Base-by-base conservation (phyloP, 2,797 vertebrate species). In the Alfaro cultratus region DNA sequence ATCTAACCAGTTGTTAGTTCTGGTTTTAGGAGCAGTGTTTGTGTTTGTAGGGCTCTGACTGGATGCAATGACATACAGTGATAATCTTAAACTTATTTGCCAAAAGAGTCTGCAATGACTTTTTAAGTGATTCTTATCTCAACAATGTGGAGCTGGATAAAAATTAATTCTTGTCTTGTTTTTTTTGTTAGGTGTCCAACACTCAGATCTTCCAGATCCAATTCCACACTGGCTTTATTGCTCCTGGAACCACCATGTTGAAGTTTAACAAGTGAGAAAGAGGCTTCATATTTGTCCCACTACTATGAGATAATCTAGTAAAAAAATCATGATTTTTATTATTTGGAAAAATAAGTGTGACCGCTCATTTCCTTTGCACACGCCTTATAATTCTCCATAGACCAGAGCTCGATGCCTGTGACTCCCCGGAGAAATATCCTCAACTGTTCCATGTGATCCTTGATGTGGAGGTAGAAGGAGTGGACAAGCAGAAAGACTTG, bases 161-260 rank as follows among this genome's bases (percentile, higher is more conserved):
- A 39, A 55, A 3, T n/a, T 1, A 43, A 41, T 41, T 1, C 3
- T 3, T 73, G 53, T 81, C 16, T 80, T 79, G 23, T 77, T 3
- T 43, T n/a, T 81, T 8, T 83, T 88, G 86, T 83, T 87, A 99
- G 98, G 97, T 99, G 93, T 97, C 98, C 89, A 99, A 99, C 95
- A 99, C 98, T 26, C 98, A 99, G 93, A 99, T 99, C 92, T 97
- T 99, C 90, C 98, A 99, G 96, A 97, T 99, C 90, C 98, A 99
- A 80, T 98, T 99, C 92, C 98, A 99, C 81, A 99, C 98, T 82
- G 98, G 98, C 89, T 99, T 99, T 91, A 98, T 99, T 87, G 91
- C 96, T 77, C 95, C 97, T 77, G 98, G 97, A 83, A 98, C 96
- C 84, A 98, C 97, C 2, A 87, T 96, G 75, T 94, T 99, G 85